phyloP scores from a whole-genome alignment of 53 echinoderm and acorn worm species.

The Glandiceps talaboti region DNA sequence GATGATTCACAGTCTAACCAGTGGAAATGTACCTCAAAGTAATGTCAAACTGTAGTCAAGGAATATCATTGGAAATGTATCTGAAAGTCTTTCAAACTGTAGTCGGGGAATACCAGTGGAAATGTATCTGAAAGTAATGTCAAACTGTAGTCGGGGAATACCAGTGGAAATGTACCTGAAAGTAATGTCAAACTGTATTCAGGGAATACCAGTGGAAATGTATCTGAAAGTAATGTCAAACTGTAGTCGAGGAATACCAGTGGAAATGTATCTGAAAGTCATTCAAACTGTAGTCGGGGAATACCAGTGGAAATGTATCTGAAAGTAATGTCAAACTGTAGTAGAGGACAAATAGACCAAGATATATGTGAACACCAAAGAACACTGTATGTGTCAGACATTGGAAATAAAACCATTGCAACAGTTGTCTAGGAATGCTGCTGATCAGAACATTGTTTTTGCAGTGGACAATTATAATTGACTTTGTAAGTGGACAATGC shows the following conservation, averaged over 20 bases:
- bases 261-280: not conserved
- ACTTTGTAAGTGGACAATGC: no score
- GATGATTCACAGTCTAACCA: slow-evolving; percentile 83
- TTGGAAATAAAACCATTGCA: no score
- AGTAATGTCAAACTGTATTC: not conserved
- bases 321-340: not conserved
- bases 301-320: not conserved
- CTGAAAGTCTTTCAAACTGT: not conserved
- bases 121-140: not conserved
- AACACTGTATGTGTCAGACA: no score
- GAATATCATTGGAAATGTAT: not conserved
- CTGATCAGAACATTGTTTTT: no score
- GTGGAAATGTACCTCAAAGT: not conserved
- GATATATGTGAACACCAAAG: no score
- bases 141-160: not conserved
- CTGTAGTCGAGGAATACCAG: not conserved
- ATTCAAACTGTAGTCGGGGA: not conserved
- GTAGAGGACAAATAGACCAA: no score
- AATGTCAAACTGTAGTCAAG: not conserved
- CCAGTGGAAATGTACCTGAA: not conserved
- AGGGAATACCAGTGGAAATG: slow-evolving; percentile 28
- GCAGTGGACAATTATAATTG: no score
- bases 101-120: not conserved
- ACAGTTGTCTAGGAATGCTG: no score
- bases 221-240: not conserved